Evolutionary conservation across 2,113 vertebrate genomes (phyloP), one percentile per base, ranked within the genome.

Genomic region (Orientallactaga bullata): DNA sequence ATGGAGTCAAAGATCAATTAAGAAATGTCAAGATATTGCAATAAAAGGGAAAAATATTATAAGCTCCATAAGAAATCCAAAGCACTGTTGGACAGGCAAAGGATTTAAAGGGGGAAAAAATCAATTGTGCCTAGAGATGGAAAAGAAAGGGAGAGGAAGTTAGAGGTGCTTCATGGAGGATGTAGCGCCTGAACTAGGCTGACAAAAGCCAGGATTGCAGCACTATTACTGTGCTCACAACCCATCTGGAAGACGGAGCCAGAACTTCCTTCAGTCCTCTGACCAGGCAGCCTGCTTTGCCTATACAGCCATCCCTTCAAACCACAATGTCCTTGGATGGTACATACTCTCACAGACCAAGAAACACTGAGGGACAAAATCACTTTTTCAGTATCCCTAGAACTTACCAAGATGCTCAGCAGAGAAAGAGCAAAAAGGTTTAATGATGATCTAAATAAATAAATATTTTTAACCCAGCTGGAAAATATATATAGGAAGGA

Each of bases 321-420:
- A 58, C 60, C 10, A 79, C 17, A 65, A 39, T 18, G 28, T 85
- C 82, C 66, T 23, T 65, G 55, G 35, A 55, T 69, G 28, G 39
- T 58, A 42, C 9, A 32, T 55, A 82, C 42, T 42, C 30, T 39
- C 61, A 66, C 0, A 74, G 32, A 69, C 28, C n/a, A 80, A 13
- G 26, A 84, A 77, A 42, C 32, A 30, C 20, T 76, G 21, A 5
- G 66, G 26, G 63, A 47, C 2, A 72, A 55, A 55, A 61, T 3
- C 28, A 32, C 42, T 86, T 61, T 66, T 26, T 91, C 55, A 24
- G 4, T 11, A 30, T 55, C 7, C 13, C 47, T 55, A 74, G 47
- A 89, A 35, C n/a, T 83, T 61, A 82, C 39, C 65, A 83, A 89
- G 69, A 89, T 69, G 47, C 32, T 26, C 63, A 86, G 88, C 35